Evolutionary conservation across 2,113 vertebrate genomes (phyloP).

Genomic region (Brachypodius melanocephalos): DNA sequence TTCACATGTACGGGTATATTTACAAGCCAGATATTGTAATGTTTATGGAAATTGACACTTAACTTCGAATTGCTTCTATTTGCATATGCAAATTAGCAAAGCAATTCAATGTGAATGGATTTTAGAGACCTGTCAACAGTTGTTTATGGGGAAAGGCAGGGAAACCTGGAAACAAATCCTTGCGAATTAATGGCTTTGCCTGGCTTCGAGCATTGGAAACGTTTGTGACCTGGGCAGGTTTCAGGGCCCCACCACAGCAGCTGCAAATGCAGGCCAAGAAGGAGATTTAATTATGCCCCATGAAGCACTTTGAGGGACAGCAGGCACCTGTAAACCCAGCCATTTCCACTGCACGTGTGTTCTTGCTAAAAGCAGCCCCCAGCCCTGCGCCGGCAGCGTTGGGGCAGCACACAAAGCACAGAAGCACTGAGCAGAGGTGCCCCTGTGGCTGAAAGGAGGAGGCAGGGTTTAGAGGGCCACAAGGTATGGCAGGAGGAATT

Average conservation of each 20-base stretch:
- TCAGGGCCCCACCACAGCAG: neutral
- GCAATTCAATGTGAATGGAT: neutral
- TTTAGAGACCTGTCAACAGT: slow-evolving; percentile 32
- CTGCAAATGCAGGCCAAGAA: neutral
- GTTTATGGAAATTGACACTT: slow-evolving; percentile 68
- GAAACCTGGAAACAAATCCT: neutral
- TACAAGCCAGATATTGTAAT: slow-evolving; percentile 44
- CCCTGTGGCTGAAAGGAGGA: rapidly evolving
- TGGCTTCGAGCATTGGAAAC: neutral
- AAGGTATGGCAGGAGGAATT: neutral
- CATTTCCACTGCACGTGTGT: neutral
- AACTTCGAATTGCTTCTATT: slow-evolving; percentile 62
- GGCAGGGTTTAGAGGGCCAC: neutral
- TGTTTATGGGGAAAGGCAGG: neutral
- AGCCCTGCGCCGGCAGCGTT: rapidly evolving
- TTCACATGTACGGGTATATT: slow-evolving; percentile 13
- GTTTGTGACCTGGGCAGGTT: neutral
- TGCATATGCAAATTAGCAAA: slow-evolving; percentile 54
- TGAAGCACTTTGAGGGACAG: neutral
- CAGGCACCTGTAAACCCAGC: neutral
- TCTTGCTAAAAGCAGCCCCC: neutral
- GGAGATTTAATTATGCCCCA: neutral
- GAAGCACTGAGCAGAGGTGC: rapidly evolving
- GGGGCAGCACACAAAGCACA: neutral
- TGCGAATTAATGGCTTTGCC: neutral